These are phyloP conservation scores for Orchestes rusci DNA, from an alignment of 2,888 invertebrate genomes.

Conservation along the genomic window DNA sequence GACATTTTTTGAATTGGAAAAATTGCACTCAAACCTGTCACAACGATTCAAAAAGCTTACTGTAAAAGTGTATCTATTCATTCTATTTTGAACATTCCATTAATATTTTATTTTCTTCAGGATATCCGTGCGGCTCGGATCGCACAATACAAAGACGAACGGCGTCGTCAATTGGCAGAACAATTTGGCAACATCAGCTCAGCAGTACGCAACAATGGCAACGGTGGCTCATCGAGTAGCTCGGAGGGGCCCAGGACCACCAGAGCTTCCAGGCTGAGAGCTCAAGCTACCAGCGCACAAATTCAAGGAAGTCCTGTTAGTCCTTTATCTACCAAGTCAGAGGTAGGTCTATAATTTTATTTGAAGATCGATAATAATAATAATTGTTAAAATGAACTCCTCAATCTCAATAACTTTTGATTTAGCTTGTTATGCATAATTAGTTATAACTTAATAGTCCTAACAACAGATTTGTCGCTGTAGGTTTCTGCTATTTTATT, in stretches of 20 bases:
- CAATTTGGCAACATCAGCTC: constrained; percentile 36
- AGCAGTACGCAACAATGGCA: constrained; percentile 8
- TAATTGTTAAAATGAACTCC: not conserved
- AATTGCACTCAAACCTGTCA: too few species aligned
- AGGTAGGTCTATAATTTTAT: constrained; percentile 13
- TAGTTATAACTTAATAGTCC: too few species aligned
- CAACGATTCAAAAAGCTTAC: too few species aligned
- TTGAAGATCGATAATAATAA: too few species aligned
- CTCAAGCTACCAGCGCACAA: constrained; percentile 31
- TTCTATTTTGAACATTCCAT: too few species aligned
- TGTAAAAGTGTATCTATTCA: too few species aligned
- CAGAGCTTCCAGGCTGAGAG: constrained; percentile 63
- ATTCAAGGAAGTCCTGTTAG: constrained; percentile 4
- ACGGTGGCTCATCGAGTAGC: constrained; percentile 34
- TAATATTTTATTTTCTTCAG: constrained; percentile 12
- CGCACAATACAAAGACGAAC: constrained; percentile 65
- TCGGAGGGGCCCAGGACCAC: constrained; percentile 56
- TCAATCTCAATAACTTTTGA: too few species aligned
- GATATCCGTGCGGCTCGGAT: constrained; percentile 57
- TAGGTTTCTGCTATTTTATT: too few species aligned
- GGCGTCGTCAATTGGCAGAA: constrained; percentile 60
- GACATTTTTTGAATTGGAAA: too few species aligned
- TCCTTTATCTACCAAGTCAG: constrained; percentile 8
- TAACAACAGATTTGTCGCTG: too few species aligned
- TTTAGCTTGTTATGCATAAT: too few species aligned